phyloP scores from a whole-genome alignment of 2,113 vertebrate species.

The Struthio camelus region DNA sequence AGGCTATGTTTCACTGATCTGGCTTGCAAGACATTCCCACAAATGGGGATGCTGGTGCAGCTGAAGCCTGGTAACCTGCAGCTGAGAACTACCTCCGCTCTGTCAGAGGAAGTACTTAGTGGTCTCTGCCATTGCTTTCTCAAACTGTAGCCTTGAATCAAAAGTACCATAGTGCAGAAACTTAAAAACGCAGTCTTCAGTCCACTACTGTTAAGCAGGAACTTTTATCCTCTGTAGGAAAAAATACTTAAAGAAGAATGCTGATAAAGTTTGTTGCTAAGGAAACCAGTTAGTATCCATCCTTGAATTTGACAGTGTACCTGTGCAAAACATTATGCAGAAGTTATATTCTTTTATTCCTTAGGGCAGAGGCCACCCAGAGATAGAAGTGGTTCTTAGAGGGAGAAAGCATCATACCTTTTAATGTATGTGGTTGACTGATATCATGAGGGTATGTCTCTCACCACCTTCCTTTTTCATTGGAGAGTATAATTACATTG shows the following conservation, averaged over 20 bases:
- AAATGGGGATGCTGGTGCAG: background rate
- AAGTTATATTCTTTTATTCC: background rate
- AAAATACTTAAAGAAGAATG: background rate
- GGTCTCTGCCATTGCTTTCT: background rate
- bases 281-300: background rate
- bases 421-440: fast-evolving
- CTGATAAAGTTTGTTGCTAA: constrained; percentile 13
- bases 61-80: background rate
- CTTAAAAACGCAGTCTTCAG: background rate
- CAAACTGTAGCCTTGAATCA: background rate
- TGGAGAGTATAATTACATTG: background rate
- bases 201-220: background rate
- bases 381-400: background rate
- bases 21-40: no score
- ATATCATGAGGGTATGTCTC: background rate
- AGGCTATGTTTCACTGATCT: no score
- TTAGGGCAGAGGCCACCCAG: background rate
- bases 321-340: background rate
- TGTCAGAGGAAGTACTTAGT: background rate
- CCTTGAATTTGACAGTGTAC: background rate
- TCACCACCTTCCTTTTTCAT: background rate
- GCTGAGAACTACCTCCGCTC: background rate
- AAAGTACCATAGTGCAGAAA: background rate
- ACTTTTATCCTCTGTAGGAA: background rate
- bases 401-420: background rate